Evolutionary conservation across 2,113 vertebrate genomes (phyloP).

Genomic region (Xiphophorus hellerii): DNA sequence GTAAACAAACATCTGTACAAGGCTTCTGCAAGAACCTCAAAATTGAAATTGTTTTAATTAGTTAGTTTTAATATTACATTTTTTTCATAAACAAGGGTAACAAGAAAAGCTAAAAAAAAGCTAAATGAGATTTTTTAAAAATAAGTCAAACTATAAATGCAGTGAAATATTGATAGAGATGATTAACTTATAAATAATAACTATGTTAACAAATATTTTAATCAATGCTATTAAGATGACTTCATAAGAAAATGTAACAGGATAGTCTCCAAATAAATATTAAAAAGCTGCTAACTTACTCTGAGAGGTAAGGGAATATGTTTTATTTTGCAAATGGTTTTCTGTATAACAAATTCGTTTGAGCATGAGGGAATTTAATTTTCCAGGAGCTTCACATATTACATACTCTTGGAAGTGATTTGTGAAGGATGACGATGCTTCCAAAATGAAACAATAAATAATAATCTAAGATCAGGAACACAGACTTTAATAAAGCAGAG

Average conservation of each 20-base stretch:
- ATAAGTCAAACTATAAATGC: too few species aligned
- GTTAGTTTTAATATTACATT: background rate
- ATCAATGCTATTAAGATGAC: background rate
- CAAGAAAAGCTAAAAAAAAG: too few species aligned
- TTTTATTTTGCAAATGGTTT: background rate
- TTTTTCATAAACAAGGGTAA: background rate
- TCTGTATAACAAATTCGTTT: background rate
- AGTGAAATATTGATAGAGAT: background rate
- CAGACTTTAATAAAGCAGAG: background rate
- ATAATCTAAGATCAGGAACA: background rate
- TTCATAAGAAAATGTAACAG: background rate
- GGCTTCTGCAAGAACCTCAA: background rate
- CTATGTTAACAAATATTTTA: background rate
- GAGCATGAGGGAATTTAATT: background rate
- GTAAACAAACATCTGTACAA: too few species aligned
- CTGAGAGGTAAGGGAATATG: background rate
- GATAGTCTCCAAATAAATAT: background rate
- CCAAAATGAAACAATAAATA: too few species aligned
- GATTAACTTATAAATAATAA: background rate
- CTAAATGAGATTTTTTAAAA: too few species aligned
- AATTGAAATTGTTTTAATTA: background rate
- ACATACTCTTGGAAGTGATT: too few species aligned
- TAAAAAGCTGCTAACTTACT: background rate
- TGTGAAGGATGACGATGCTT: too few species aligned
- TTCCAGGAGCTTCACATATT: background rate